Percentiles rank a stretch among this genome's conserved stretches.
phyloP scores from a whole-genome alignment of 1,140 invertebrate species.

The Aphelenchoides avenae region DNA sequence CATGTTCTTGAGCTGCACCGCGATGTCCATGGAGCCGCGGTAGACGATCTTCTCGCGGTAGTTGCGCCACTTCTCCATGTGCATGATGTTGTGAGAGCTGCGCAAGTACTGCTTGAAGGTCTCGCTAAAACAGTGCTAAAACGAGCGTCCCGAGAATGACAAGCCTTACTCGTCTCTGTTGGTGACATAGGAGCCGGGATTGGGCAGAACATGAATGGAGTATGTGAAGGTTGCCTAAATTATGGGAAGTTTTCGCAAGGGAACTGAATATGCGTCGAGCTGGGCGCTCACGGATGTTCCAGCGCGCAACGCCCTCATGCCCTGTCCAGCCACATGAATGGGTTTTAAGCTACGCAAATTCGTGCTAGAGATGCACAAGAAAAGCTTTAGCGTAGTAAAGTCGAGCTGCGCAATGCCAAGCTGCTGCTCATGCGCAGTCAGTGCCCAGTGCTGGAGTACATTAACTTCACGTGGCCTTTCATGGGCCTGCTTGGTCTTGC shows the following conservation, averaged over 20 bases:
- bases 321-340: too few relatives aligned
- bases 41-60: conserved; percentile 42
- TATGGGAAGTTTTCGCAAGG: background rate
- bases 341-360: too few relatives aligned
- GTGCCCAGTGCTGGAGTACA: too few relatives aligned
- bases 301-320: too few relatives aligned
- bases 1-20: conserved; percentile 31
- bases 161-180: conserved; percentile 17
- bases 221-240: conserved; percentile 43
- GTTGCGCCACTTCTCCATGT: conserved; percentile 33
- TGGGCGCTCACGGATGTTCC: too few relatives aligned
- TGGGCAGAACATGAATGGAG: conserved; percentile 18
- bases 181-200: conserved; percentile 1
- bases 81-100: conserved; percentile 36
- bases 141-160: background rate
- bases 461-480: too few relatives aligned
- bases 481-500: too few relatives aligned
- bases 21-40: conserved; percentile 41
- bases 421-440: too few relatives aligned
- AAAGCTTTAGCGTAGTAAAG: too few relatives aligned
- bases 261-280: conserved; percentile 1
- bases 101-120: conserved; percentile 25
- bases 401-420: too few relatives aligned
- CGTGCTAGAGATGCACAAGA: conserved; percentile 1
- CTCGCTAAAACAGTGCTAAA: conserved; percentile 40